Conservation (phyloP, 2,888 invertebrate genomes). For the Cataglyphis albicans region DNA sequence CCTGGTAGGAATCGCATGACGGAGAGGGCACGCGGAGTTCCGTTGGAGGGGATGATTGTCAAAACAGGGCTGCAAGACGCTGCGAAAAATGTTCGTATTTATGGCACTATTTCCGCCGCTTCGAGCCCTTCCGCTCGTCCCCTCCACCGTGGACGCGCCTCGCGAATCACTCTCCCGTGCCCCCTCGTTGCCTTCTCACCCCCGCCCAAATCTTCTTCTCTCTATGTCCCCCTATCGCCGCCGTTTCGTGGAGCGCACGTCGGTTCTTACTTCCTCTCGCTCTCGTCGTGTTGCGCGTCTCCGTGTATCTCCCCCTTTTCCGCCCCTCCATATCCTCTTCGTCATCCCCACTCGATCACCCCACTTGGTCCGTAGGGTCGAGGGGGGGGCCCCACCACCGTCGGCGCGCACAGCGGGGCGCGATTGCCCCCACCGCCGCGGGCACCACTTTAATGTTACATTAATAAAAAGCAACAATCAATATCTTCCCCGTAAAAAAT, state of each 20-base stretch:
- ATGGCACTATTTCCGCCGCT: constrained; percentile 83
- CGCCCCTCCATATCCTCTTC: constrained; percentile 56
- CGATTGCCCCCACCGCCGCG: constrained; percentile 64
- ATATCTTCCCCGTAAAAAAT: constrained; percentile 85
- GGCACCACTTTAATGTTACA: constrained; percentile 85
- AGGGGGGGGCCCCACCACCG: constrained; percentile 59
- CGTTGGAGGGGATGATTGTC: constrained; percentile 79
- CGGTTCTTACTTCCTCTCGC: constrained; percentile 72
- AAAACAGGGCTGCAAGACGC: constrained; percentile 83
- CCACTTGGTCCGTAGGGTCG: constrained; percentile 38
- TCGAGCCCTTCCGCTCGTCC: constrained; percentile 67
- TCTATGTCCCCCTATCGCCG: constrained; percentile 59
- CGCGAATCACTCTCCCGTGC: constrained; percentile 51
- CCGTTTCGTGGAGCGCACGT: constrained; percentile 64
- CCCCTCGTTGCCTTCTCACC: constrained; percentile 55
- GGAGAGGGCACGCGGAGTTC: constrained; percentile 39
- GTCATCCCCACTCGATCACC: constrained; percentile 63
- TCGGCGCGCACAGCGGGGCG: constrained; percentile 66
- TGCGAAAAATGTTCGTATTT: constrained; percentile 84
- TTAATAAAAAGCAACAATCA: constrained; percentile 86
- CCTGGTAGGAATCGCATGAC: constrained; percentile 61
- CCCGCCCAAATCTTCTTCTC: constrained; percentile 50
- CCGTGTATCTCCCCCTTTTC: constrained; percentile 53
- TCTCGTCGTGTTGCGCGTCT: constrained; percentile 59
- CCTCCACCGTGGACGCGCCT: constrained; percentile 48